Conservation (phyloP, 2,113 vertebrate species). For the Cheirogaleus medius region DNA sequence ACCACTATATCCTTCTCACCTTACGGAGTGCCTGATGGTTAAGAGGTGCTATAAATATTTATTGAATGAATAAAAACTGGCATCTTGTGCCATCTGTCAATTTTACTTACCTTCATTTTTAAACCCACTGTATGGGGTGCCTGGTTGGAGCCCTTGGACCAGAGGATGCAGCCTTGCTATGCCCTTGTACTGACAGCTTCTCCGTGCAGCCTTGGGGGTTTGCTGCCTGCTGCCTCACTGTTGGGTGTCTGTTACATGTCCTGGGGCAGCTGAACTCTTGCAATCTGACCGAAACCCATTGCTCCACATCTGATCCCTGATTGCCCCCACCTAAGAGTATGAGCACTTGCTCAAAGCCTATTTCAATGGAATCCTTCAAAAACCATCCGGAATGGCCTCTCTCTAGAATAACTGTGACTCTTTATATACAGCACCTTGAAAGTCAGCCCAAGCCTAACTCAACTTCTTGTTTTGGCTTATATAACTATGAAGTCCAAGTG, state of each 20-base stretch:
- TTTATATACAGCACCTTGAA: not conserved
- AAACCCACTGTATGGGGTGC: not conserved
- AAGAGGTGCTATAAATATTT: slow-evolving; percentile 15
- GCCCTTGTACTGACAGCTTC: not conserved
- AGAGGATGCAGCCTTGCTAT: not conserved
- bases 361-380: not conserved
- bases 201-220: not conserved
- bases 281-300: not conserved
- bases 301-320: not conserved
- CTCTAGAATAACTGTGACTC: not conserved
- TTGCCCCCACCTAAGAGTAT: not conserved
- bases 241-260: not conserved
- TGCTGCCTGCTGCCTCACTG: not conserved
- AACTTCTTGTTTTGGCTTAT: not conserved
- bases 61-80: slow-evolving; percentile 11
- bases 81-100: not conserved
- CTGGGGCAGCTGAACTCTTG: not conserved
- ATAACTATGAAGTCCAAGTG: not conserved
- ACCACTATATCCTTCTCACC: not conserved
- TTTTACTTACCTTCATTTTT: not conserved
- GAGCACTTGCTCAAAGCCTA: not conserved
- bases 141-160: not conserved
- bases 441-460: not conserved
- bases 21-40: not conserved
- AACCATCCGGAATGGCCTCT: not conserved